phyloP scores from a whole-genome alignment of 2,888 invertebrate genomes.

The Drosophila mercatorum region DNA sequence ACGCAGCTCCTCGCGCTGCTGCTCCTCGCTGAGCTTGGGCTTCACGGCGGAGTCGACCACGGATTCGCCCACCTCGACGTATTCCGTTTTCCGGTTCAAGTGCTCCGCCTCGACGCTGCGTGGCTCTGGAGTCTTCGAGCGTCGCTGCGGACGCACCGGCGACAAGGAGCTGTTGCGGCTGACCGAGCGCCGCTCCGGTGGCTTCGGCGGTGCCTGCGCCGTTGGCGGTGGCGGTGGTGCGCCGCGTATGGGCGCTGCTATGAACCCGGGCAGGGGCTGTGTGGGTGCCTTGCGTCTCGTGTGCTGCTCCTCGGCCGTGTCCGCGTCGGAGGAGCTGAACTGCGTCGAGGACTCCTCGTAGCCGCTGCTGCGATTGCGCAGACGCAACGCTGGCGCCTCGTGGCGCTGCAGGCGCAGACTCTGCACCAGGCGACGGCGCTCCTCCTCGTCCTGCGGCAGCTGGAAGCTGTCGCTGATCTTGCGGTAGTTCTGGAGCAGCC shows the following conservation, averaged over 20 bases:
- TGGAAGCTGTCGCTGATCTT: conserved; percentile 81
- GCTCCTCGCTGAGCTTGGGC: conserved; percentile 47
- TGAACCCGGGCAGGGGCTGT: conserved; percentile 15
- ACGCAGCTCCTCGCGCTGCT: conserved; percentile 55
- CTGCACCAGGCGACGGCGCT: conserved; percentile 79
- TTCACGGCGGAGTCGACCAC: not conserved
- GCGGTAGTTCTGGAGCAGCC: conserved; percentile 81
- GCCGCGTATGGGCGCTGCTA: conserved; percentile 69
- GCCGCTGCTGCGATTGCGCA: conserved; percentile 60
- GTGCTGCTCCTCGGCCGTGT: conserved; percentile 67
- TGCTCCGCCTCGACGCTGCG: conserved; percentile 44
- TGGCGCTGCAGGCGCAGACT: conserved; percentile 77
- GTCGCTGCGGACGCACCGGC: conserved; percentile 79
- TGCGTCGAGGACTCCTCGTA: conserved; percentile 84
- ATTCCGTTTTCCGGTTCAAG: conserved; percentile 49
- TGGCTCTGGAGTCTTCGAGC: conserved; percentile 81
- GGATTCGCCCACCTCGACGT: conserved; percentile 67
- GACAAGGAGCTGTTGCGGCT: conserved; percentile 82
- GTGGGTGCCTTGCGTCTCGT: conserved; percentile 36
- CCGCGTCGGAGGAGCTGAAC: conserved; percentile 83
- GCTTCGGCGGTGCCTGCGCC: conserved; percentile 28
- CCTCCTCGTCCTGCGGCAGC: conserved; percentile 80
- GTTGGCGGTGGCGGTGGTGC: conserved; percentile 74
- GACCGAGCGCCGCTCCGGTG: conserved; percentile 58
- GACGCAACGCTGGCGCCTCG: conserved; percentile 61